Conservation (phyloP, 1,140 invertebrate species). For the Aphaenogaster ashmeadi region DNA sequence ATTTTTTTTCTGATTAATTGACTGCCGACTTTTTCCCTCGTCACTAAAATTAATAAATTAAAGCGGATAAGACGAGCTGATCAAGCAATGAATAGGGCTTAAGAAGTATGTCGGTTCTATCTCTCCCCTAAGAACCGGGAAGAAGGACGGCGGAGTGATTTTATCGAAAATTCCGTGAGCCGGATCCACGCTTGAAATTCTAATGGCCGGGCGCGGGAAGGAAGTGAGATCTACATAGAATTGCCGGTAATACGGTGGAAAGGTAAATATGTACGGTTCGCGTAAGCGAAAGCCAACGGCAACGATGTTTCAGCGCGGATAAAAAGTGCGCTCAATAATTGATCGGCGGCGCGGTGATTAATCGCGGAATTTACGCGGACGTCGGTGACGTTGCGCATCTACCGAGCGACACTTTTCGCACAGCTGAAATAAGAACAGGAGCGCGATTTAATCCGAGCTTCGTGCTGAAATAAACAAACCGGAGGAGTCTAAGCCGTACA, state of each 20-base stretch:
- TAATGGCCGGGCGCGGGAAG: slow-evolving; percentile 52
- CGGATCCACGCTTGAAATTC: slow-evolving; percentile 62
- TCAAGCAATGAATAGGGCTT: slow-evolving; percentile 32
- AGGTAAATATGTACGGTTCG: slow-evolving; percentile 51
- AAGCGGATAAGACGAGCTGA: slow-evolving; percentile 23
- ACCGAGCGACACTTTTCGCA: background rate
- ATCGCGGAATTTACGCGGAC: slow-evolving; percentile 42
- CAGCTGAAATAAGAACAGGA: slow-evolving; percentile 16
- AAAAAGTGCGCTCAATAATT: slow-evolving; percentile 47
- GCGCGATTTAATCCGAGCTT: slow-evolving; percentile 34
- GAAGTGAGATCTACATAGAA: slow-evolving; percentile 61
- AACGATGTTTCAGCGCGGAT: background rate
- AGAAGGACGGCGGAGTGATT: slow-evolving; percentile 34
- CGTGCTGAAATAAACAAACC: slow-evolving; percentile 47
- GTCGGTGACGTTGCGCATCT: background rate
- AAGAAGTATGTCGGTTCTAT: background rate
- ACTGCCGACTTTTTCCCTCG: no score
- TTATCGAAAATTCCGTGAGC: slow-evolving; percentile 63
- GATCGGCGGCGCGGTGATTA: slow-evolving; percentile 33
- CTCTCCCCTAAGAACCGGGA: background rate
- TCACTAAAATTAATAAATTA: slow-evolving; percentile 32
- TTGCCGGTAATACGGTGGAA: slow-evolving; percentile 56
- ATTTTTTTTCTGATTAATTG: background rate
- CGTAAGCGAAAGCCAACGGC: slow-evolving; percentile 17
- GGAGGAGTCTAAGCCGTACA: background rate